Percentiles rank a stretch among this genome's conserved stretches.
These are phyloP conservation scores for Coenonympha glycerion DNA, from an alignment of 2,888 invertebrate genomes.

Conservation along the genomic window DNA sequence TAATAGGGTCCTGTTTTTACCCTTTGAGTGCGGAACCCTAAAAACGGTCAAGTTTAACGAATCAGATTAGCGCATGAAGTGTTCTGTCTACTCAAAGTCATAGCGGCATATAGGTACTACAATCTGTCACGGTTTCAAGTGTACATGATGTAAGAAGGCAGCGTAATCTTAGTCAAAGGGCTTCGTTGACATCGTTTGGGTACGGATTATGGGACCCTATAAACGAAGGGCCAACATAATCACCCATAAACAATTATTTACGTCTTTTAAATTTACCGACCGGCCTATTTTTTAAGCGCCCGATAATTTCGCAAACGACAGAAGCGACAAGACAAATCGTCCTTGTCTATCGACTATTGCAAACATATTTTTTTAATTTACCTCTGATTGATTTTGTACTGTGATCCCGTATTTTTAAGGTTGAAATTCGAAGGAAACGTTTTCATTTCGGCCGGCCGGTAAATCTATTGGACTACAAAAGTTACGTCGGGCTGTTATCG, in stretches of 20 bases:
- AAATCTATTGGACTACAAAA: slow-evolving; percentile 20
- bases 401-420: neutral
- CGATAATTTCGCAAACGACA: slow-evolving; percentile 15
- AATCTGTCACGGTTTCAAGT: too few species aligned
- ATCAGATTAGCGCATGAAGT: too few species aligned
- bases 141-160: too few species aligned
- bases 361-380: slow-evolving; percentile 1
- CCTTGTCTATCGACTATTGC: slow-evolving; percentile 11
- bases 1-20: too few species aligned
- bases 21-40: too few species aligned
- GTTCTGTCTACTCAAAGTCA: too few species aligned
- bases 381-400: neutral
- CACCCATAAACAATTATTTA: neutral
- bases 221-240: neutral
- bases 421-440: slow-evolving; percentile 5
- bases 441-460: slow-evolving; percentile 3
- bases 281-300: slow-evolving; percentile 1
- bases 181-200: too few species aligned
- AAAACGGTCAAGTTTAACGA: too few species aligned
- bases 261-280: neutral
- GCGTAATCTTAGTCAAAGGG: too few species aligned
- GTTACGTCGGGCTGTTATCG: slow-evolving; percentile 27
- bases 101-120: too few species aligned
- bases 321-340: slow-evolving; percentile 15
- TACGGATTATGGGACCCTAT: too few species aligned